Percentiles rank a stretch among this genome's conserved stretches.
Conservation (phyloP, 2,113 vertebrate genomes). For the Trochalopteron elliotii region DNA sequence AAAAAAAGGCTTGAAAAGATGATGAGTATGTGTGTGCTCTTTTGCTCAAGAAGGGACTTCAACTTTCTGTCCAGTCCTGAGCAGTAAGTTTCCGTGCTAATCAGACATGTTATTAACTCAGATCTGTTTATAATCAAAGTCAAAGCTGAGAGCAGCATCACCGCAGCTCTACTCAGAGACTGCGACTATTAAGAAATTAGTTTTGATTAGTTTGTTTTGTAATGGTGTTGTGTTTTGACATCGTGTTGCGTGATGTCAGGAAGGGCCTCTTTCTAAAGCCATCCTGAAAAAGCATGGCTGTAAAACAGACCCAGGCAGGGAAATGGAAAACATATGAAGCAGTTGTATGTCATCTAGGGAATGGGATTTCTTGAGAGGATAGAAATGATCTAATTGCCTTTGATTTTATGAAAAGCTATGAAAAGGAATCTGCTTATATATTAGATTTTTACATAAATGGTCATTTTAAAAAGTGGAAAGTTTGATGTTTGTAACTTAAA, state of each 20-base stretch:
- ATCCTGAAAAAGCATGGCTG: constrained; percentile 67
- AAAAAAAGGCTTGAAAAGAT: background rate
- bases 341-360: constrained; percentile 45
- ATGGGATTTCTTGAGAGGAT: constrained; percentile 45
- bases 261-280: constrained; percentile 70
- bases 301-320: constrained; percentile 70
- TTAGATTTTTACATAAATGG: constrained; percentile 30
- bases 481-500: constrained; percentile 30
- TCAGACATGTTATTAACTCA: constrained; percentile 25
- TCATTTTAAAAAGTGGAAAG: constrained; percentile 29
- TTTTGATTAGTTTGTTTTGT: constrained; percentile 56
- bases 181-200: constrained; percentile 44
- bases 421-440: constrained; percentile 38
- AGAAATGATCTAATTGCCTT: constrained; percentile 53
- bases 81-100: background rate
- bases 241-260: constrained; percentile 68
- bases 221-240: constrained; percentile 62
- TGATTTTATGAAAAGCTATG: constrained; percentile 47
- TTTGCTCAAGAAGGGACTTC: background rate
- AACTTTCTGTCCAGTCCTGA: constrained; percentile 2
- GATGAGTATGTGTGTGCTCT: background rate
- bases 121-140: constrained; percentile 49
- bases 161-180: background rate
- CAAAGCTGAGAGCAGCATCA: background rate
- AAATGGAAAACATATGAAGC: constrained; percentile 74